Evolutionary conservation across 1,140 invertebrate species (phyloP), one percentile per base, ranked within the genome.

Genomic region (Drosophila guanche): DNA sequence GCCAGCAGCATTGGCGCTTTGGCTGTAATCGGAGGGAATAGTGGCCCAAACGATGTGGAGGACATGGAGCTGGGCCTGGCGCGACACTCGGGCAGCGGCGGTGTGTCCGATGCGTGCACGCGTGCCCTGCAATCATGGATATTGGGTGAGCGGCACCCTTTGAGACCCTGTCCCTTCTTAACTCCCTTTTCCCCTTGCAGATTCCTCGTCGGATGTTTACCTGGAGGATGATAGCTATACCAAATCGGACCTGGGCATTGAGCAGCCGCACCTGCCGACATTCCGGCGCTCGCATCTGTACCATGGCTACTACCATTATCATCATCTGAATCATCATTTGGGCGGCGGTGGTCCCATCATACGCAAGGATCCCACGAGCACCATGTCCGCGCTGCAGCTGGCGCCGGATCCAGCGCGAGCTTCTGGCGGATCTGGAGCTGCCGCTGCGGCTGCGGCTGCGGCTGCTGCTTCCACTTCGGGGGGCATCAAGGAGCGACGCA

Each of bases 321-420:
- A 80, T 58, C 76, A 79, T 25, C 69, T 71, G 41, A 76, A 73
- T 7, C 75, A 78, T 47, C 78, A 79, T 12, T 16, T 83, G 12
- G 76, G 72, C 16, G 60, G 63, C 7, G 51, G 33, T 10, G 33
- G 16, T 20, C 16, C 58, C 12, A 84, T 77, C 8, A 93, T 94
- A 90, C 90, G 93, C 67, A 92, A 93, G 68, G 93, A 94, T 85
- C 93, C 93, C 1, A 93, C 92, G 54, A 93, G 93, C 25, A 93
- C 93, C 4, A 93, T 93, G 93, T 94, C 93, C 0, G 93, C 93
- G 0, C 92, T 94, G 67, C 93, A 93, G 65, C 79, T 94, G 23
- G 92, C 93, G 4, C 55, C 25, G 12, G 16, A 37, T 12, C 33
- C 41, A 8, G 8, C 51, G 8, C 62, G 53, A 2, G 10, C 43